Evolutionary conservation across 2,888 invertebrate species (phyloP), one percentile per base, ranked within the genome.

Genomic region (Acrobasis consociella): DNA sequence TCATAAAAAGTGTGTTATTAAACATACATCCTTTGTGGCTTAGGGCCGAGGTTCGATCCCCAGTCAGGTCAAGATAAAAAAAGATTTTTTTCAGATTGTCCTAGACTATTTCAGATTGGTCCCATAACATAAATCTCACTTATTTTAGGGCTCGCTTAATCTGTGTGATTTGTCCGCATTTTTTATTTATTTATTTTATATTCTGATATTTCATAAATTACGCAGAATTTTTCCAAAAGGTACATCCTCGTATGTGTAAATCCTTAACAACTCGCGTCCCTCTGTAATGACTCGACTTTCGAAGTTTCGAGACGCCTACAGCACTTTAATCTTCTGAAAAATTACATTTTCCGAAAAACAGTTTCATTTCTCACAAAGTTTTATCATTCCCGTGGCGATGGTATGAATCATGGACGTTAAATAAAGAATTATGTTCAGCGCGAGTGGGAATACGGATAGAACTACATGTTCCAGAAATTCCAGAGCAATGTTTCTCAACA

Each of bases 291-390:
- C 67, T 62, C 53, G 62, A 61, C 68, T 64, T 62, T 42, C 68
- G 67, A 69, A 68, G 62, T 65, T 58, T n/a, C 42, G 50, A 58
- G 55, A 59, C 70, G 67, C 69, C 63, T 62, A 67, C 56, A 70
- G 70, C 67, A 64, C 68, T 72, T 72, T 72, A 74, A 74, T 74
- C 73, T 73, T 62, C 66, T 71, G 70, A 75, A 73, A 74, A 75
- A 74, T 72, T 72, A 67, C 69, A 42, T 66, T 70, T 69, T 65
- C 62, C 63, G 66, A 65, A 69, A 68, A 71, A 67, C 71, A 64
- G 66, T 72, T 71, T 70, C 59, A 64, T 65, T 53, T 68, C 62
- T 62, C 51, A 63, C 59, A 67, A 73, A 72, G 65, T 73, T 74
- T 72, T 63, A 68, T 70, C 70, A 68, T 72, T 71, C 61, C 61